Percentiles rank a stretch among this genome's conserved stretches.
phyloP scores from a whole-genome alignment of 2,888 invertebrate genomes.

The Pyrgus malvae region DNA sequence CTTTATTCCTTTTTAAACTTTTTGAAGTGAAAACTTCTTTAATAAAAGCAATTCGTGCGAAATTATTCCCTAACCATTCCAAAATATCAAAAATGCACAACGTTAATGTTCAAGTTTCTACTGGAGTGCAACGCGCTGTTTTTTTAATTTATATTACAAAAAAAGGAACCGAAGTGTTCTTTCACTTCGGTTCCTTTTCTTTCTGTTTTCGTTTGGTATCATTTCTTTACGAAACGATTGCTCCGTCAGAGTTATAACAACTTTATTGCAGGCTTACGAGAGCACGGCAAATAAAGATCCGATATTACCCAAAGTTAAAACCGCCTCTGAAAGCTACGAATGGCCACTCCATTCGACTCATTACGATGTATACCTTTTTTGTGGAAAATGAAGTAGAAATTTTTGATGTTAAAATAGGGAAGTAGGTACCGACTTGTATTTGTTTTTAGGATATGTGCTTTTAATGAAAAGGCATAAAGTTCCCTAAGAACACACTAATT shows the following conservation, averaged over 20 bases:
- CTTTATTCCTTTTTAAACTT: no score
- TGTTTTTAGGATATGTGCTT: neutral
- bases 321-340: slow-evolving; percentile 4
- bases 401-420: neutral
- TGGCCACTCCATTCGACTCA: slow-evolving; percentile 21
- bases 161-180: no score
- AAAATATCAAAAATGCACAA: no score
- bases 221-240: neutral
- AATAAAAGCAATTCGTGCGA: no score
- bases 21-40: no score
- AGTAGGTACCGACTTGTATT: neutral
- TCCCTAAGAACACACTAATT: no score
- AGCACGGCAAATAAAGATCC: slow-evolving; percentile 20
- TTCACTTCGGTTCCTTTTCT: no score
- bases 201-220: neutral
- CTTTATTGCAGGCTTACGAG: slow-evolving; percentile 23
- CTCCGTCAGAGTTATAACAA: slow-evolving; percentile 10
- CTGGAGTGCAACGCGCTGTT: no score
- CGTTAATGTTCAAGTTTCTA: no score
- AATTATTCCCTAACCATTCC: no score
- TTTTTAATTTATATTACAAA: no score
- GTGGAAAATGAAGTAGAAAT: neutral
- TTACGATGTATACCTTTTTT: slow-evolving; percentile 5
- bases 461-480: no score
- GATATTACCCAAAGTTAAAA: slow-evolving; percentile 20